Evolutionary conservation across 2,797 vertebrate species (phyloP), one percentile per base, ranked within the genome.

Genomic region (Okamejei kenojei): DNA sequence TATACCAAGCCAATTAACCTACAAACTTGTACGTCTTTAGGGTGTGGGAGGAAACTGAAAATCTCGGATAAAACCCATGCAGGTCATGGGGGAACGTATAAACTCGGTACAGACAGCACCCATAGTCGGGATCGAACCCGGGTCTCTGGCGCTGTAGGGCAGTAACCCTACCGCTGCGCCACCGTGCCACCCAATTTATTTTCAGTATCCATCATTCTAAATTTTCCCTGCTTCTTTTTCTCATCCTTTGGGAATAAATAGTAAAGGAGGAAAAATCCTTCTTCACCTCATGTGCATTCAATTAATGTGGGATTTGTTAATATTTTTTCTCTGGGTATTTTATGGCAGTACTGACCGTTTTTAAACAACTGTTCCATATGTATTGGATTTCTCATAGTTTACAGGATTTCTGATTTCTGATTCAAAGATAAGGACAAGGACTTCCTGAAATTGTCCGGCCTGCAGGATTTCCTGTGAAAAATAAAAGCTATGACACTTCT

Each of bases 391-490:
- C 15, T 29, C 29, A 61, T 21, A 82, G 54, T 58, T 58, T 29
- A 61, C 6, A 35, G 61, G 17, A 88, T 10, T 68, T 88, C 29
- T 35, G 17, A 88, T 10, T 68, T 88, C 29, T 35, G 61, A 88
- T 21, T 84, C 7, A 35, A 68, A 68, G 61, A 88, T 32, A 35
- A n/a, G 17, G 65, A 32, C 63, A 68, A 19, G n/a, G 84, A 35
- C 65, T 88, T 88, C 63, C 84, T 68, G 63, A 88, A 88, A 88
- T 88, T 88, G n/a, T 88, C n/a, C 23, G 17, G 65, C 65, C 63
- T 35, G n/a, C 84, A 68, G 63, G 63, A 88, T 88, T 88, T 88
- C 84, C 84, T 88, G 63, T 88, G 84, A n/a, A 35, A 68, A 88
- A 35, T n/a, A 68, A 68, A 88, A 68, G 15, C n/a, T 21, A 19